Base-by-base conservation (phyloP, 30 jellyfish, hydroid and myxozoan species). In the Sanderia malayensis region DNA sequence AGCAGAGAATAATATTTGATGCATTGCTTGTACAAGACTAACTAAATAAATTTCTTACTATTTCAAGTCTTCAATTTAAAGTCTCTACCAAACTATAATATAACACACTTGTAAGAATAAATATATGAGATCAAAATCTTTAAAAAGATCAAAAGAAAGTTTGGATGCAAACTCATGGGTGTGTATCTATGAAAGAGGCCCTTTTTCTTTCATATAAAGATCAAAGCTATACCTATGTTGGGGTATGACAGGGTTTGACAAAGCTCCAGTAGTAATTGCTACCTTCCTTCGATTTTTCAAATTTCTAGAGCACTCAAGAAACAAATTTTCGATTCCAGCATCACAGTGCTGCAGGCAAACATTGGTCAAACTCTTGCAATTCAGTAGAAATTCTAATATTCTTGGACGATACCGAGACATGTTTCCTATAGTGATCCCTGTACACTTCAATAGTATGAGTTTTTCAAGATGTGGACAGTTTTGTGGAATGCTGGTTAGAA, bases 301-400 rank as follows among this genome's bases (percentile, higher is more conserved):
- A 18, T 24, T 34, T 52, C 64, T 28, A 21, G 52, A 4, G 61
- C 73, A 45, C 9, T 21, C 81, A 24, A 26, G 15, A 66, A 65
- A 26, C 20, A 77, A 59, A 18, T 77, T 53, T 2, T 24, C 47
- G 41, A 77, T 77, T 20, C 81, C 46, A 28, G 73, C 81, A 15
- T 77, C 89, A 31, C 81, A 77, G 24, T 77, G 74, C 18, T 31
- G 71, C 53, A 77, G 22, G 44, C 77, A 77, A 23, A 65, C 45
- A 0, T 8, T 49, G 1, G 45, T 58, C 62, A 77, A 44, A n/a
- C 59, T 63, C 45, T 63, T 66, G 62, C 80, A 37, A 7, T 21
- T 44, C 6, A 30, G 72, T 9, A 77, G 64, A 25, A 63, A 61
- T 23, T 65, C 47, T 7, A 77, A 63, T 27, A 77, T 44, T 28